These are phyloP conservation scores for Myanophis thanlyinensis DNA, from an alignment of 2,113 vertebrate genomes.

Conservation along the genomic window DNA sequence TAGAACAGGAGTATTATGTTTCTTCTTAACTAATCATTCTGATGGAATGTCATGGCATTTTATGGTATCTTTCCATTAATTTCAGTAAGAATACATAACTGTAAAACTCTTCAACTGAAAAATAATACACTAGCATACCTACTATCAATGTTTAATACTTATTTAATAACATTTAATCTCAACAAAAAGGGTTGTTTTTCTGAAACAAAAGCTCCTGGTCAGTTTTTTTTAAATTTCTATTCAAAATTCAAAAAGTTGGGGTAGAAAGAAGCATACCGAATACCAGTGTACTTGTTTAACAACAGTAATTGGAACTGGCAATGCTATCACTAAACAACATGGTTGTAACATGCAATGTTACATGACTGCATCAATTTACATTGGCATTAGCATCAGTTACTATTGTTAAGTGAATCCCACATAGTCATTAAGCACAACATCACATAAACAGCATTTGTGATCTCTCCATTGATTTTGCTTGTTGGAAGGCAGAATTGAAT, in stretches of 20 bases:
- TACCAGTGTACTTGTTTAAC: background rate
- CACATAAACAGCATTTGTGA: background rate
- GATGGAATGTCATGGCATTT: background rate
- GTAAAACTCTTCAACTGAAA: background rate
- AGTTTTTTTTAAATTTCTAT: background rate
- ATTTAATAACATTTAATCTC: background rate
- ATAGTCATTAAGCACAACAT: background rate
- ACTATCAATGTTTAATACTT: background rate
- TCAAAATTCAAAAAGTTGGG: background rate
- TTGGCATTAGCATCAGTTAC: background rate
- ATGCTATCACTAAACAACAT: background rate
- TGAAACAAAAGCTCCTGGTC: background rate
- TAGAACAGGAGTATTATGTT: background rate
- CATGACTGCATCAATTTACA: background rate
- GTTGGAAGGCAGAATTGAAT: background rate
- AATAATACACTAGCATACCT: background rate
- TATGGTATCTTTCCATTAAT: background rate
- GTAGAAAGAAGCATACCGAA: background rate
- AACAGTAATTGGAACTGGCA: background rate
- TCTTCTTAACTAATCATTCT: background rate
- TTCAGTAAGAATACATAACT: background rate
- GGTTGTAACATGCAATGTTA: background rate
- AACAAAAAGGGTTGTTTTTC: background rate
- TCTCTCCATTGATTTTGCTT: background rate
- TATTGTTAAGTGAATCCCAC: background rate